Conservation (phyloP, 92 coral and sea anemone species). For the Umimayanthus chanpuru region DNA sequence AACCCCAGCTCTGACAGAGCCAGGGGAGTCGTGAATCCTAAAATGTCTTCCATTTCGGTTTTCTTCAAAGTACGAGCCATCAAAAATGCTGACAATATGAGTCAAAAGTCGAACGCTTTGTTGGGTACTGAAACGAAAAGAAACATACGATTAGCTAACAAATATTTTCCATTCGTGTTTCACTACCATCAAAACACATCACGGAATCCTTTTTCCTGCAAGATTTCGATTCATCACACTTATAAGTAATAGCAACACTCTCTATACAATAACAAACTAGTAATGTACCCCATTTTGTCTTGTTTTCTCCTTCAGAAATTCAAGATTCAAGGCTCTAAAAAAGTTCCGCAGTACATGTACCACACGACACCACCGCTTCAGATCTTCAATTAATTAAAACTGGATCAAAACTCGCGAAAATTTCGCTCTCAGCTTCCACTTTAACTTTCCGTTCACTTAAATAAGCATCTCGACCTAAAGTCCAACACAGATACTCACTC, state of each 20-base stretch:
- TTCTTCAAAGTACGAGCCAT: conserved; percentile 87
- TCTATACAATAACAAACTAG: not conserved
- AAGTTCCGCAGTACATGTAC: not conserved
- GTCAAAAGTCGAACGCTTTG: conserved; percentile 45
- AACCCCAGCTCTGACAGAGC: conserved; percentile 82
- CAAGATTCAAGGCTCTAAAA: not conserved
- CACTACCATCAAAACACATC: not conserved
- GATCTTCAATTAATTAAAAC: not conserved
- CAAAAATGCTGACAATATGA: conserved; percentile 11
- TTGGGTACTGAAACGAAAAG: conserved; percentile 55
- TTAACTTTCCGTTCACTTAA: not conserved
- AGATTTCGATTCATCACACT: not conserved
- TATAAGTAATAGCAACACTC: not conserved
- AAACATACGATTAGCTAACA: conserved; percentile 6
- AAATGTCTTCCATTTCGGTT: conserved; percentile 71
- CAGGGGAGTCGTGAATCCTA: conserved; percentile 60
- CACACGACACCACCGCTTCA: not conserved
- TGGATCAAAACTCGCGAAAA: not conserved
- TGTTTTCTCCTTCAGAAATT: not conserved
- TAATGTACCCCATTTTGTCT: conserved; percentile 8
- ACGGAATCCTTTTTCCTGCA: not conserved
- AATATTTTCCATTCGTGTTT: not conserved
- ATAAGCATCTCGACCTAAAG: not conserved
- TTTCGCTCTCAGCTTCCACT: not conserved
- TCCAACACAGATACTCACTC: conserved; percentile 69